These are phyloP conservation scores for Gnathonemus echidnorhynchus DNA, from an alignment of 2,113 vertebrate genomes.

Conservation along the genomic window DNA sequence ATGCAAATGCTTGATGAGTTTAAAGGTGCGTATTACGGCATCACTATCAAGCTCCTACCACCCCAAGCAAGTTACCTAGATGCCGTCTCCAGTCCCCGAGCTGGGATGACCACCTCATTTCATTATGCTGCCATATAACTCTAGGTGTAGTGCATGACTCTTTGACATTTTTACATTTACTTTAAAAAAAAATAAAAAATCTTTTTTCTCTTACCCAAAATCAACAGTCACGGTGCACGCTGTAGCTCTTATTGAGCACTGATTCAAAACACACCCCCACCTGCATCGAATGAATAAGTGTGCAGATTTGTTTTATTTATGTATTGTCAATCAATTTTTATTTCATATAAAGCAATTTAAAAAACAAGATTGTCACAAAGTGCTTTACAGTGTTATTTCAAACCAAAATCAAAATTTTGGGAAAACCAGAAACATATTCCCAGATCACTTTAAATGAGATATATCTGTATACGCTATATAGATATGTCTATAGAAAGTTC, in stretches of 20 bases:
- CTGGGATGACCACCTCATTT: conserved; percentile 9
- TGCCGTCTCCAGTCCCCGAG: neutral
- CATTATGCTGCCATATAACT: conserved; percentile 23
- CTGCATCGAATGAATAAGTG: neutral
- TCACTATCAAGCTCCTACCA: conserved; percentile 52
- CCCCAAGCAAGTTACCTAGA: neutral
- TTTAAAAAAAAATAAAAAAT: neutral
- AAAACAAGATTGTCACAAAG: neutral
- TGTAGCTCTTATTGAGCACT: neutral
- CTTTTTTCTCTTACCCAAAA: neutral
- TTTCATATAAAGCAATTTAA: neutral
- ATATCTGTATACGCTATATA: neutral
- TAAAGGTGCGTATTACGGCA: conserved; percentile 79
- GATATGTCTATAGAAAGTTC: neutral
- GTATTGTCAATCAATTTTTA: neutral
- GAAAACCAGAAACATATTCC: neutral
- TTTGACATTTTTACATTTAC: neutral
- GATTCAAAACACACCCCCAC: neutral
- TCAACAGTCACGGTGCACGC: neutral
- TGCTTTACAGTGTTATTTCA: neutral
- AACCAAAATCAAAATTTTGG: neutral
- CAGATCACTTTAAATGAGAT: neutral
- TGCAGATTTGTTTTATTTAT: neutral
- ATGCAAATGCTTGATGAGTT: conserved; percentile 73
- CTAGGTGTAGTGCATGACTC: neutral